Percentiles rank a stretch among this genome's conserved stretches.
These are phyloP conservation scores for Zaprionus lachaisei DNA, from an alignment of 1,140 invertebrate genomes.

Conservation along the genomic window DNA sequence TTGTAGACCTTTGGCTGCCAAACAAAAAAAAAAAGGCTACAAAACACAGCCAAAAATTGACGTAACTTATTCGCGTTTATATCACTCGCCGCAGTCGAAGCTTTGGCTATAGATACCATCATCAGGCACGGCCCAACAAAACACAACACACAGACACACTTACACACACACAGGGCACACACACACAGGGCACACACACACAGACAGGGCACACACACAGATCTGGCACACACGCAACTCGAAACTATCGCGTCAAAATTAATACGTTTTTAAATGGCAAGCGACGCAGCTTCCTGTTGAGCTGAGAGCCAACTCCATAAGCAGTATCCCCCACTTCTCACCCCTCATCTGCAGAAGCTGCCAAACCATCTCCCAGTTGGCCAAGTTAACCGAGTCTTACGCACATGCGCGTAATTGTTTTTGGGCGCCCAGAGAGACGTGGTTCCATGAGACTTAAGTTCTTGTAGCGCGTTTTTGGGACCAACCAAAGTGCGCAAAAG, in stretches of 20 bases:
- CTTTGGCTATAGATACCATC: constrained; percentile 62
- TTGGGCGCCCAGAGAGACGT: constrained; percentile 21
- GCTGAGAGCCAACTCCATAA: constrained; percentile 7
- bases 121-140: constrained; percentile 33
- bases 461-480: constrained; percentile 29
- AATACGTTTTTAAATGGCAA: constrained; percentile 82
- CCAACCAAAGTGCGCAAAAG: constrained; percentile 40
- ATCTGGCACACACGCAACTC: constrained; percentile 3
- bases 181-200: constrained; percentile 24
- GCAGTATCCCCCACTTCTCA: neutral
- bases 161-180: constrained; percentile 43
- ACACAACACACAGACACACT: constrained; percentile 33
- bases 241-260: constrained; percentile 75
- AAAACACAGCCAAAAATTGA: constrained; percentile 56
- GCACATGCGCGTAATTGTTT: constrained; percentile 80
- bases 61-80: constrained; percentile 81
- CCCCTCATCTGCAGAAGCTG: neutral
- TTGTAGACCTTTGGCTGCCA: constrained; percentile 68
- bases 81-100: constrained; percentile 51
- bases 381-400: constrained; percentile 63
- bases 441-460: constrained; percentile 34
- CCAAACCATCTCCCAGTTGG: constrained; percentile 17
- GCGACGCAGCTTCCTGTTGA: constrained; percentile 78
- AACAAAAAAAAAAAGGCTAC: constrained; percentile 30
- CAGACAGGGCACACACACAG: constrained; percentile 48